phyloP scores from a whole-genome alignment of 2,797 vertebrate genomes.

The Arnoldichthys spilopterus region DNA sequence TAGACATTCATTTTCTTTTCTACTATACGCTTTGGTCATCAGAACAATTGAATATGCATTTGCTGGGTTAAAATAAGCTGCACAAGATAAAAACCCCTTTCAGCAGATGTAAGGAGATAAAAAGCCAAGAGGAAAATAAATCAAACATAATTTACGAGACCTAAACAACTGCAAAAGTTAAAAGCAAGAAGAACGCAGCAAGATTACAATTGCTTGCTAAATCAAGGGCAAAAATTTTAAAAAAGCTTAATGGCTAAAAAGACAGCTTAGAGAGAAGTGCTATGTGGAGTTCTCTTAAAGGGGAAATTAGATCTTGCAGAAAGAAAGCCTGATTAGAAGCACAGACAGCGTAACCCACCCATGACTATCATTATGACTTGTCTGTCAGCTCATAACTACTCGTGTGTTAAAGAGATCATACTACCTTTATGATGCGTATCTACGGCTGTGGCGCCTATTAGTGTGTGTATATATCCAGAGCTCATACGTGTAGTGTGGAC shows the following conservation, averaged over 20 bases:
- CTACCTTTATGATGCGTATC: conserved; percentile 46
- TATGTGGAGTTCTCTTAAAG: conserved; percentile 20
- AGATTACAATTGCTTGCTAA: neutral
- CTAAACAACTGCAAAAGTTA: neutral
- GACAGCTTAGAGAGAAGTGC: conserved; percentile 8
- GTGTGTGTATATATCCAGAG: neutral
- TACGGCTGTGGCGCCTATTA: neutral
- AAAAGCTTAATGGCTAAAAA: neutral
- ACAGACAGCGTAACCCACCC: conserved; percentile 1
- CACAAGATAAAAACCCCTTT: conserved; percentile 47
- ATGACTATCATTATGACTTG: conserved; percentile 23
- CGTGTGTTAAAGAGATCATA: conserved; percentile 22
- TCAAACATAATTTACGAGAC: conserved; percentile 40
- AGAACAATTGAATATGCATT: conserved; percentile 57
- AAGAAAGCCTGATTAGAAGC: conserved; percentile 31
- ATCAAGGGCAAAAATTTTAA: neutral
- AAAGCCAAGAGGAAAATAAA: conserved; percentile 55
- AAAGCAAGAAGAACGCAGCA: neutral
- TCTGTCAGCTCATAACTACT: conserved; percentile 18
- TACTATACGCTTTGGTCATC: conserved; percentile 64
- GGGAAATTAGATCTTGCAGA: conserved; percentile 25
- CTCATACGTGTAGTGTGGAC: neutral
- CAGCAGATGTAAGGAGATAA: neutral
- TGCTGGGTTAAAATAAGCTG: conserved; percentile 43
- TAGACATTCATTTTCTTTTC: conserved; percentile 59